phyloP scores from a whole-genome alignment of 2,113 vertebrate genomes.

The Phyllostomus hastatus region DNA sequence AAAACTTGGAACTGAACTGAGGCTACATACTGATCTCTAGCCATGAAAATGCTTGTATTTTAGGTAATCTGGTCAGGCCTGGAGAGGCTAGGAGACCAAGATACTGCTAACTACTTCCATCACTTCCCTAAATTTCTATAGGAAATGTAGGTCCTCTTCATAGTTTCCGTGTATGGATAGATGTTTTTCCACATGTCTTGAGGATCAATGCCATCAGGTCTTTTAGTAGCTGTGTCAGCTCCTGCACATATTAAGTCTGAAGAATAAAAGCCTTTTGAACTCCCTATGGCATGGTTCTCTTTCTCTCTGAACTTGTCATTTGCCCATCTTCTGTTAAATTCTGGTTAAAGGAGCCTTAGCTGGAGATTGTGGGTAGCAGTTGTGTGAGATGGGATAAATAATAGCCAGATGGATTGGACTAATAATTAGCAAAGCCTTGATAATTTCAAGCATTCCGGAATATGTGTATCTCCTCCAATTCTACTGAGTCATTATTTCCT shows the following conservation, averaged over 20 bases:
- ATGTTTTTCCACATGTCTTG: background rate
- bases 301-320: background rate
- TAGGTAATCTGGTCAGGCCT: background rate
- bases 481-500: background rate
- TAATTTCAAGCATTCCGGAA: background rate
- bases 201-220: accelerated
- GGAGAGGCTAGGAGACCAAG: background rate
- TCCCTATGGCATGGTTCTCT: background rate
- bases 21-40: background rate
- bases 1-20: background rate
- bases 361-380: background rate
- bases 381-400: background rate
- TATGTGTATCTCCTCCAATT: background rate
- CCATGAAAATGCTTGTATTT: background rate
- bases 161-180: background rate
- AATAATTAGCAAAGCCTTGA: background rate
- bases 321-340: background rate
- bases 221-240: background rate
- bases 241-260: background rate
- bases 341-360: background rate
- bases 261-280: background rate
- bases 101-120: background rate
- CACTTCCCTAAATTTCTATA: background rate
- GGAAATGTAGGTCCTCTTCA: background rate
- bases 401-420: background rate